Evolutionary conservation across 2,113 vertebrate genomes (phyloP).

Genomic region (Poeciliopsis occidentalis): DNA sequence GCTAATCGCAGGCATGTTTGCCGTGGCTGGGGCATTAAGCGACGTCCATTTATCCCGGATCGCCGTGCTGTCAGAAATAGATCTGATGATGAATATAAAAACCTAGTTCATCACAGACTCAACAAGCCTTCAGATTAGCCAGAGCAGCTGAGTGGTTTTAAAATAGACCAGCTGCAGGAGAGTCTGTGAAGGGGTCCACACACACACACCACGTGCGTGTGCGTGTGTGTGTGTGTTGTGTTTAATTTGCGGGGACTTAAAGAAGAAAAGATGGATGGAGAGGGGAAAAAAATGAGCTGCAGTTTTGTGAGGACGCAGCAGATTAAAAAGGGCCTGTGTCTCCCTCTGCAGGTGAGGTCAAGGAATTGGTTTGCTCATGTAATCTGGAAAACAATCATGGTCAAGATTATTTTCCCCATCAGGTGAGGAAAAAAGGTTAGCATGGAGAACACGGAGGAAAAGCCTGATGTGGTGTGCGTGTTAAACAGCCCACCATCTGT

Average conservation of each 20-base stretch:
- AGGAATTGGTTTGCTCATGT: too few species aligned
- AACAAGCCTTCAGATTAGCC: conserved; percentile 33
- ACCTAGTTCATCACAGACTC: conserved; percentile 58
- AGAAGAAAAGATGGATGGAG: not conserved
- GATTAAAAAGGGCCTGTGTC: too few species aligned
- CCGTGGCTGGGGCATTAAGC: conserved; percentile 12
- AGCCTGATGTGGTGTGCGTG: too few species aligned
- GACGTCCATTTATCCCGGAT: not conserved
- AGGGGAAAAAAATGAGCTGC: not conserved
- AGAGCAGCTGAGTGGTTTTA: conserved; percentile 57
- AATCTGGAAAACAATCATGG: too few species aligned
- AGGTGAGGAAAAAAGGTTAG: too few species aligned
- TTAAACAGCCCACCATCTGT: too few species aligned
- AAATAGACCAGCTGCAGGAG: conserved; percentile 55
- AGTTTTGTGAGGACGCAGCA: not conserved
- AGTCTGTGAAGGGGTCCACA: conserved; percentile 49
- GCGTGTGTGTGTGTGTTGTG: not conserved
- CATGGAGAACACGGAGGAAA: too few species aligned
- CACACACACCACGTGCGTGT: too few species aligned
- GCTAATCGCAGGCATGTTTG: not conserved
- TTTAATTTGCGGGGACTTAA: conserved; percentile 9
- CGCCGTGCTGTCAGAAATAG: conserved; percentile 36
- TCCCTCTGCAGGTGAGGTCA: too few species aligned
- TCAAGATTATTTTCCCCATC: too few species aligned
- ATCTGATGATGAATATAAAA: conserved; percentile 41